Conservation (phyloP, 2,888 invertebrate species). For the Stenodema calcarata region DNA sequence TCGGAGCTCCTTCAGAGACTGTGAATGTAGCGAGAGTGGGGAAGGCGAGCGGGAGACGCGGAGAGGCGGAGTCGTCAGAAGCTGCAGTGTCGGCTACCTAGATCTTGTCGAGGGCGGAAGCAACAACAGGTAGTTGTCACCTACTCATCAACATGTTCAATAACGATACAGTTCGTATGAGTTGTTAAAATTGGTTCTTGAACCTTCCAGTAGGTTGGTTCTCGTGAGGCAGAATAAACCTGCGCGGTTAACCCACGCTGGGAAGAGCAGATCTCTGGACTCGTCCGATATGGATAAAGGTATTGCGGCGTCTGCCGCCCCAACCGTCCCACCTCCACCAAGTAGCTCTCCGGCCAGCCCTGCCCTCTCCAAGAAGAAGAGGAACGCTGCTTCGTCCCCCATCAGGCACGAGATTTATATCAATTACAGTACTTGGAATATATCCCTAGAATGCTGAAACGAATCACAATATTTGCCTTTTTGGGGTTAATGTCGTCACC, state of each 20-base stretch:
- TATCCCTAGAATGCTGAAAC: no score
- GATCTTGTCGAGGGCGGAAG: constrained; percentile 78
- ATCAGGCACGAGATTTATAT: no score
- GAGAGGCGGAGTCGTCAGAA: constrained; percentile 61
- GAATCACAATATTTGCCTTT: no score
- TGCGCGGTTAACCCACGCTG: constrained; percentile 72
- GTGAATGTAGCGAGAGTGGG: constrained; percentile 55
- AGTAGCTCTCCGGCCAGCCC: constrained; percentile 80
- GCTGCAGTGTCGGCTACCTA: constrained; percentile 87
- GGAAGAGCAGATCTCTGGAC: constrained; percentile 84
- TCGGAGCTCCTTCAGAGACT: constrained; percentile 56
- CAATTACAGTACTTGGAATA: no score
- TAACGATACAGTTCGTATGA: no score
- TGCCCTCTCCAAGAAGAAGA: constrained; percentile 74
- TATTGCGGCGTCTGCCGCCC: constrained; percentile 52
- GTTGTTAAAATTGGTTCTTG: background rate
- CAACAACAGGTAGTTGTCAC: constrained; percentile 58
- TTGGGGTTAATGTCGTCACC: no score
- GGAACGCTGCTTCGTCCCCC: constrained; percentile 81
- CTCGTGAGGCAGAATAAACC: constrained; percentile 60
- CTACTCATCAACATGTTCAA: no score
- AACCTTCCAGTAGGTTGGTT: constrained; percentile 56
- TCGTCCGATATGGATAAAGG: constrained; percentile 73
- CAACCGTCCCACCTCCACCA: constrained; percentile 64
- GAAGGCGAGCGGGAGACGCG: constrained; percentile 50